Evolutionary conservation across 2,113 vertebrate species (phyloP).

Genomic region (Jaculus jaculus): DNA sequence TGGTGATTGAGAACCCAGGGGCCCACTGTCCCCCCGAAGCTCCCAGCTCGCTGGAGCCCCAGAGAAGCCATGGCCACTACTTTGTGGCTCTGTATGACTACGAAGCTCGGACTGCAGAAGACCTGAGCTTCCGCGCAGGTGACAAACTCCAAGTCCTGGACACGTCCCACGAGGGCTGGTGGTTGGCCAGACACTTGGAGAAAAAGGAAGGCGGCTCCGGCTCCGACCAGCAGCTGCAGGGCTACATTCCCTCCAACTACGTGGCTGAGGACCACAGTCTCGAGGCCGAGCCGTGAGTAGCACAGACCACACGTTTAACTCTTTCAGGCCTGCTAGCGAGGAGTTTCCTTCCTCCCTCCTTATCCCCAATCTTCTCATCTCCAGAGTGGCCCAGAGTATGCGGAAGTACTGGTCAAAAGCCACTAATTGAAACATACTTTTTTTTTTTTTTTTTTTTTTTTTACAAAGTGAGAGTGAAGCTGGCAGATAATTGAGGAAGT

Average conservation of each 20-base stretch:
- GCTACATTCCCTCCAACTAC: slow-evolving; percentile 96
- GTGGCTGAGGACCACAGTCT: slow-evolving; percentile 91
- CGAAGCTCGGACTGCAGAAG: slow-evolving; percentile 90
- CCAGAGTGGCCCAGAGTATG: slow-evolving; percentile 26
- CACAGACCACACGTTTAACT: neutral
- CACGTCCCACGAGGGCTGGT: slow-evolving; percentile 90
- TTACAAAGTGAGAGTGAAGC: neutral
- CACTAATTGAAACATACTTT: slow-evolving; percentile 7
- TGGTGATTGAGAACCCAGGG: slow-evolving; percentile 49
- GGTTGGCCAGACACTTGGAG: slow-evolving; percentile 88
- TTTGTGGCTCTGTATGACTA: slow-evolving; percentile 94
- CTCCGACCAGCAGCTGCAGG: slow-evolving; percentile 78
- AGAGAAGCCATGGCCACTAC: neutral
- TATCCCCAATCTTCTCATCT: neutral
- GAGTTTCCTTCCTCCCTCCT: neutral
- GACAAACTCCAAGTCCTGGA: slow-evolving; percentile 89
- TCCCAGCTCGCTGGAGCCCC: neutral
- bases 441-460: no score
- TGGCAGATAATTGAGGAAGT: neutral
- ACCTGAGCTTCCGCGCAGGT: slow-evolving; percentile 91
- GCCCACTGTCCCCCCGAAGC: neutral
- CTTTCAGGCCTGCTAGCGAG: neutral
- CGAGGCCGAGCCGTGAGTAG: slow-evolving; percentile 93
- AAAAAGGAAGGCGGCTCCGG: slow-evolving; percentile 59
- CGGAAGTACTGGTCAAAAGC: slow-evolving; percentile 34